Conservation (phyloP, 2,888 invertebrate species). For the Acrobeloides nanus region DNA sequence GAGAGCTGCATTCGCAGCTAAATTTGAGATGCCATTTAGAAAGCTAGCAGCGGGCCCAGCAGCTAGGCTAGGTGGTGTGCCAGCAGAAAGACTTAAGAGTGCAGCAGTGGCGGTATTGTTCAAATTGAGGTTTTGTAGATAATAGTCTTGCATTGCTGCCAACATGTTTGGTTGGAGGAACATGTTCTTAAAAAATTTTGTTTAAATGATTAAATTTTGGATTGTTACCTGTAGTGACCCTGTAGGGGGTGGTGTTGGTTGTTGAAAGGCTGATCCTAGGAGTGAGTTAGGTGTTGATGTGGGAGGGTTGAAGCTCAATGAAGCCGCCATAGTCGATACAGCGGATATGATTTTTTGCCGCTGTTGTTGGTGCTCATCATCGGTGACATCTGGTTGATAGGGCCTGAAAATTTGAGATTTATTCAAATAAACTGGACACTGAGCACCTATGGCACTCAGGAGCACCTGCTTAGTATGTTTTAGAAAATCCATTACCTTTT, state of each 20-base stretch:
- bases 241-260: slow-evolving; percentile 7
- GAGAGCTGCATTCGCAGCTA: slow-evolving; percentile 5
- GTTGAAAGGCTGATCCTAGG: slow-evolving; percentile 14
- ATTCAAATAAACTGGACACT: too few relatives aligned
- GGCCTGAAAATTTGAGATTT: too few relatives aligned
- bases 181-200: slow-evolving; percentile 23
- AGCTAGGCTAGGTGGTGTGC: slow-evolving; percentile 7
- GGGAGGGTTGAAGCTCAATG: slow-evolving; percentile 3
- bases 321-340: slow-evolving; percentile 4
- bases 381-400: slow-evolving; percentile 6
- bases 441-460: too few relatives aligned
- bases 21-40: slow-evolving; percentile 4
- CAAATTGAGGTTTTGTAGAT: slow-evolving; percentile 32
- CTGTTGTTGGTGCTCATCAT: slow-evolving; percentile 10
- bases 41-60: slow-evolving; percentile 1
- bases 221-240: too few relatives aligned
- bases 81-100: slow-evolving; percentile 27
- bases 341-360: slow-evolving; percentile 5
- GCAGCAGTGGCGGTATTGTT: slow-evolving; percentile 34
- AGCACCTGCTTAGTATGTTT: too few relatives aligned
- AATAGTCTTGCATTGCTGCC: slow-evolving; percentile 50
- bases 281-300: slow-evolving; percentile 1
- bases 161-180: slow-evolving; percentile 45
- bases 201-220: too few relatives aligned
- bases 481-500: too few relatives aligned